These are phyloP conservation scores for Agriopis aurantiaria DNA, from an alignment of 2,888 invertebrate genomes.

Conservation along the genomic window DNA sequence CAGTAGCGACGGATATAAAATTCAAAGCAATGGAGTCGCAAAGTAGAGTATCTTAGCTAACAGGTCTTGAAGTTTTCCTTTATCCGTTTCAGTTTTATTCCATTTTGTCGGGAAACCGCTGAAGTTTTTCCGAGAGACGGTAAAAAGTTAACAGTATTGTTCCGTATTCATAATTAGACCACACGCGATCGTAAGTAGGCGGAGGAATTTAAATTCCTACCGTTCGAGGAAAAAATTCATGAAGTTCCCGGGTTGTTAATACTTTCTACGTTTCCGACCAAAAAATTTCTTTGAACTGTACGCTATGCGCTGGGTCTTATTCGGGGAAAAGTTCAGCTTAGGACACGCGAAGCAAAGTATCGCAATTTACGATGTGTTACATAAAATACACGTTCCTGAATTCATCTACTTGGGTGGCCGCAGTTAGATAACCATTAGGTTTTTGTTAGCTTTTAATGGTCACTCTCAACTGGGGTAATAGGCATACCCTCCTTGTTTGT, in stretches of 20 bases:
- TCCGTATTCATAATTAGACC: conserved; percentile 82
- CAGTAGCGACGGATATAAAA: conserved; percentile 59
- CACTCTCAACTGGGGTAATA: conserved; percentile 68
- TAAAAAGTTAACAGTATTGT: conserved; percentile 64
- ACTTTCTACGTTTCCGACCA: conserved; percentile 76
- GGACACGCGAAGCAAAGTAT: conserved; percentile 70
- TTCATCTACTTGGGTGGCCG: conserved; percentile 81
- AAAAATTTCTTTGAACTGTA: conserved; percentile 78
- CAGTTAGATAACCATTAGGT: conserved; percentile 74
- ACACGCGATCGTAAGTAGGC: conserved; percentile 81
- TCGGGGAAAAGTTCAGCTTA: conserved; percentile 72
- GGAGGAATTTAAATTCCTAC: conserved; percentile 80
- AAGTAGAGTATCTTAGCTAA: conserved; percentile 69
- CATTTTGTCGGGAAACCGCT: conserved; percentile 65
- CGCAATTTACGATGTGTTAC: conserved; percentile 80
- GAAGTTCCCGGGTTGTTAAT: conserved; percentile 70
- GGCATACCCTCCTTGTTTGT: conserved; percentile 65
- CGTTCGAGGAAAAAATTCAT: conserved; percentile 80
- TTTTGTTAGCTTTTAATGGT: conserved; percentile 76
- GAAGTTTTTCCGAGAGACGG: conserved; percentile 56
- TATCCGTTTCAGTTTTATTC: conserved; percentile 67
- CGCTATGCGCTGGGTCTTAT: conserved; percentile 72
- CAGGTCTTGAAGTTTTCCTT: conserved; percentile 67
- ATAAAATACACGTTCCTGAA: conserved; percentile 74
- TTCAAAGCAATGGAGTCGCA: conserved; percentile 62